Evolutionary conservation across 2,888 invertebrate genomes (phyloP).

Genomic region (Dynastes maya): DNA sequence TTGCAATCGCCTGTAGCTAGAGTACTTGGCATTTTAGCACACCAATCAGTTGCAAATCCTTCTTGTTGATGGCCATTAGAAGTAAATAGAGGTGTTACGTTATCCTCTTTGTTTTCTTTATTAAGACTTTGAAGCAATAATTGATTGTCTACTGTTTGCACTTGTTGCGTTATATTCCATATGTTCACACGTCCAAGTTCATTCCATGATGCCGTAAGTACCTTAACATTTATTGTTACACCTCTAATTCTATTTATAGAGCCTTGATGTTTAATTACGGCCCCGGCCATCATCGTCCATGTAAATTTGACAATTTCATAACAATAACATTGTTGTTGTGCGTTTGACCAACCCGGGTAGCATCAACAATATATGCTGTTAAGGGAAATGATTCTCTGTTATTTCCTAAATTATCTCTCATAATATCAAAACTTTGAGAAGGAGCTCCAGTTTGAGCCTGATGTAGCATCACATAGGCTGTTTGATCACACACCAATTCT

Average conservation of each 20-base stretch:
- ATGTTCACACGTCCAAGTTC: slow-evolving; percentile 94
- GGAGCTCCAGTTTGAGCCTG: slow-evolving; percentile 95
- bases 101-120: slow-evolving; percentile 72
- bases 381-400: slow-evolving; percentile 86
- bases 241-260: slow-evolving; percentile 94
- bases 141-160: slow-evolving; percentile 86
- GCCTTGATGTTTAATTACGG: slow-evolving; percentile 91
- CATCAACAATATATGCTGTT: slow-evolving; percentile 89
- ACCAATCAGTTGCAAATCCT: slow-evolving; percentile 98
- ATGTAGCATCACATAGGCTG: slow-evolving; percentile 95
- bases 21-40: slow-evolving; percentile 83
- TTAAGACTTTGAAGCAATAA: slow-evolving; percentile 77
- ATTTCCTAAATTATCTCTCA: slow-evolving; percentile 85
- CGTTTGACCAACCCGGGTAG: slow-evolving; percentile 89
- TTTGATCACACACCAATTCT: slow-evolving; percentile 92
- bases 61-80: slow-evolving; percentile 95
- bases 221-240: slow-evolving; percentile 76
- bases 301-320: slow-evolving; percentile 83
- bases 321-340: slow-evolving; percentile 85
- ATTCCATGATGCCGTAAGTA: slow-evolving; percentile 95
- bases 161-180: slow-evolving; percentile 89
- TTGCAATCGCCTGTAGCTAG: slow-evolving; percentile 95
- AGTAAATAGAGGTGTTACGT: slow-evolving; percentile 82
- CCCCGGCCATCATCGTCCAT: slow-evolving; percentile 79
- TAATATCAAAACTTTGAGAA: slow-evolving; percentile 96